Evolutionary conservation across 2,797 vertebrate genomes (phyloP), one percentile per base, ranked within the genome.

Genomic region (Ceryle rudis): DNA sequence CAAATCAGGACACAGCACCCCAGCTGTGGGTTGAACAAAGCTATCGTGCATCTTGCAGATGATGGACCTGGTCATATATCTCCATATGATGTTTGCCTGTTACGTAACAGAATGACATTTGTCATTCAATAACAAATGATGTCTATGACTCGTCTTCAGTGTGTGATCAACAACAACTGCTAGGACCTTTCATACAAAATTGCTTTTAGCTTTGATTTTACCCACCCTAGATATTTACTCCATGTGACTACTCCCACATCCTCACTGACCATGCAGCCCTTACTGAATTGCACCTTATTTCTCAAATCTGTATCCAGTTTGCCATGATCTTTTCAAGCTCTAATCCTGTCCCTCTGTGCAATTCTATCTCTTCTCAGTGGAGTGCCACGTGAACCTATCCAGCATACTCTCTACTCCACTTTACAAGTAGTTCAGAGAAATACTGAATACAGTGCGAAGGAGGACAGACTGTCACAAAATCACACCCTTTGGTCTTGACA

Each of bases 401-500:
- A 81, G 20, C 31, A 26, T 19, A 17, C 16, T 81, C 17, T 44
- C 28, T 52, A 47, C 19, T 83, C 1, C 0, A 31, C 31, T 88
- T 73, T n/a, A 58, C 6, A 33, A 74, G 13, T 47, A 47, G 55
- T 77, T 81, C 12, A 6, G 54, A 47, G 60, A 71, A 92, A 74
- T 14, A 28, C 0, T 57, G 44, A 89, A 42, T 16, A 62, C 26
- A 72, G 11, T 1, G 1, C 0, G 0, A 81, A 71, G 21, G 7
- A 44, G 31, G 5, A 9, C 8, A 4, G 20, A 26, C 52, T 93
- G 71, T 2, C 0, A 9, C 14, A 73, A 90, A 90, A 80, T 88
- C 55, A 28, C 14, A 58, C 4, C 11, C 19, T 77, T 72, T 39
- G 82, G 33, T 9, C n/a, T 69, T 7, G 1, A 75, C 21, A 69